Percentiles rank a stretch among this genome's conserved stretches.
phyloP scores from a whole-genome alignment of 2,797 vertebrate species.

The Salmo trutta region DNA sequence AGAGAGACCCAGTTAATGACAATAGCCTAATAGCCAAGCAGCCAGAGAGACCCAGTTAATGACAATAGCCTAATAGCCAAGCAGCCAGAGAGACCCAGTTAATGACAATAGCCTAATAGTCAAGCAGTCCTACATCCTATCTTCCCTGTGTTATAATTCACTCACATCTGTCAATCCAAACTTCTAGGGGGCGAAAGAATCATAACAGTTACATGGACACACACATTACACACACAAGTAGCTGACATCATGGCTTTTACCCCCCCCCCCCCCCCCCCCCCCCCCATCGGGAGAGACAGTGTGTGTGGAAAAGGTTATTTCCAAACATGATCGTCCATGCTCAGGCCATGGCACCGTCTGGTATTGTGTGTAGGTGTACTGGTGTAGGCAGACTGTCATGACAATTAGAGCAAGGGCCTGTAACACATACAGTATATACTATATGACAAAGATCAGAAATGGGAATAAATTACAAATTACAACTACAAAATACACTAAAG shows the following conservation, averaged over 20 bases:
- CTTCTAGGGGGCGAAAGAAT: not conserved
- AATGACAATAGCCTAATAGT: too few species aligned
- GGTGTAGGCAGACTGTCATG: not conserved
- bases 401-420: not conserved
- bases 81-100: too few species aligned
- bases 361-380: not conserved
- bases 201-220: slow-evolving; percentile 15
- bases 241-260: not conserved
- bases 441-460: too few species aligned
- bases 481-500: not conserved
- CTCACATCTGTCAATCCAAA: not conserved
- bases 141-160: not conserved
- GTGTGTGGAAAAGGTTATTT: not conserved
- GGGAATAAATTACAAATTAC: not conserved
- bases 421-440: not conserved
- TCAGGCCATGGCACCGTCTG: not conserved
- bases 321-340: not conserved
- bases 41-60: too few species aligned
- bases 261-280: too few species aligned
- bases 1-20: too few species aligned
- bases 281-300: not conserved
- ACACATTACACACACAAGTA: slow-evolving; percentile 56
- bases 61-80: too few species aligned
- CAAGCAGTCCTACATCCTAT: too few species aligned
- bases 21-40: too few species aligned